Percentiles rank a stretch among this genome's conserved stretches.
These are phyloP conservation scores for Caranx ignobilis DNA, from an alignment of 2,113 vertebrate species.

Conservation along the genomic window DNA sequence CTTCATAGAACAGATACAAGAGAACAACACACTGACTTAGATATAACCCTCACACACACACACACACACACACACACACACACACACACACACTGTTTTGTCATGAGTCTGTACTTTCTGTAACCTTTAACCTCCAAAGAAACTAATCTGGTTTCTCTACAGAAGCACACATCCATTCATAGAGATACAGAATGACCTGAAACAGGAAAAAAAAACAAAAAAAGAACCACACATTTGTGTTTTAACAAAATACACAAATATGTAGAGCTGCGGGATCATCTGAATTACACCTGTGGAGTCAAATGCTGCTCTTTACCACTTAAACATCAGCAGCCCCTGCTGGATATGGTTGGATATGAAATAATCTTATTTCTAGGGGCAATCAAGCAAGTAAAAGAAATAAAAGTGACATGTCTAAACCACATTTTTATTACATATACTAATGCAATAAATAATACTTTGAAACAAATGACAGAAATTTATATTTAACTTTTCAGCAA, in stretches of 20 bases:
- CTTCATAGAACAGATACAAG: slow-evolving; percentile 50
- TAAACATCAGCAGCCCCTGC: slow-evolving; percentile 62
- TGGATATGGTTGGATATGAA: slow-evolving; percentile 24
- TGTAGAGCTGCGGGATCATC: neutral
- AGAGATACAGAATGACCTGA: neutral
- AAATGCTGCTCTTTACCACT: neutral
- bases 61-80: neutral
- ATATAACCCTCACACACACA: neutral
- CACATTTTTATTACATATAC: neutral
- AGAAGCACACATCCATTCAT: neutral
- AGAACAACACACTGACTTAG: neutral
- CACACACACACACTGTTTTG: no score
- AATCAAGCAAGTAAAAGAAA: neutral
- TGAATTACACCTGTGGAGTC: neutral
- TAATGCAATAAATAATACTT: neutral
- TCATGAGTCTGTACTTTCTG: neutral
- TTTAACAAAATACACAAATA: no score
- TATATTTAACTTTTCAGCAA: neutral
- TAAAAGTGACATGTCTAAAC: neutral
- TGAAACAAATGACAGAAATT: neutral
- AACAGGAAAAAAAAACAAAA: neutral
- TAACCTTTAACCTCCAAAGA: neutral
- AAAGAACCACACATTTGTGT: no score
- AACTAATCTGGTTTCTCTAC: neutral
- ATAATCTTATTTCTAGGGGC: neutral